Percentiles rank a stretch among this genome's conserved stretches.
phyloP scores from a whole-genome alignment of 1,140 invertebrate genomes.

The Manduca sexta region DNA sequence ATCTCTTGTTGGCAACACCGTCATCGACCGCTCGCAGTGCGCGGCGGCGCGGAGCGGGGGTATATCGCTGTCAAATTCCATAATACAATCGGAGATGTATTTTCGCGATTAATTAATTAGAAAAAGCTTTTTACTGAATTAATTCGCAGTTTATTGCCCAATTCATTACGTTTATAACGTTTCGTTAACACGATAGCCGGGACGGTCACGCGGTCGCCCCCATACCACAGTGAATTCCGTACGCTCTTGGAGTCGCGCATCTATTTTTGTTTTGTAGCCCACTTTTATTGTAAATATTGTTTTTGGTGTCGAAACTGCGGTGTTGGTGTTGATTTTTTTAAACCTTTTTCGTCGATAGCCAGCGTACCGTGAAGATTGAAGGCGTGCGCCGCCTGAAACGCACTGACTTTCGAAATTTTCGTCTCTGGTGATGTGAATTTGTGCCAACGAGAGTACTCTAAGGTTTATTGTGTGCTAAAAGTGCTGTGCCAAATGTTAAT shows the following conservation, averaged over 20 bases:
- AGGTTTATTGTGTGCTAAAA: conserved; percentile 22
- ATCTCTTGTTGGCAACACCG: conserved; percentile 35
- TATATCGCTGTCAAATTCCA: conserved; percentile 59
- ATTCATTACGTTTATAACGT: conserved; percentile 26
- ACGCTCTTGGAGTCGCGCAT: conserved; percentile 6
- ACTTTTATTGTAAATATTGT: conserved; percentile 58
- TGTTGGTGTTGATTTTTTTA: conserved; percentile 37
- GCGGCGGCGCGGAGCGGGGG: conserved; percentile 31
- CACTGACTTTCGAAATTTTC: conserved; percentile 23
- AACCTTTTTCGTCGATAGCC: conserved; percentile 19
- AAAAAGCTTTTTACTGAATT: conserved; percentile 53
- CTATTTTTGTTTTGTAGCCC: conserved; percentile 66
- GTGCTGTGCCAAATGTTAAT: conserved; percentile 30
- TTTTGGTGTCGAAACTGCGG: conserved; percentile 53
- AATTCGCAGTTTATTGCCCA: conserved; percentile 35
- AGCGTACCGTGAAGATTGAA: conserved; percentile 37
- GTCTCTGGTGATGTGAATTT: conserved; percentile 14
- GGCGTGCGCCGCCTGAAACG: conserved; percentile 9
- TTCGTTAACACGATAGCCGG: conserved; percentile 18
- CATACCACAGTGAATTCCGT: conserved; percentile 8
- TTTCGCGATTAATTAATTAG: conserved; percentile 45
- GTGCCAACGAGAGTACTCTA: conserved; percentile 24
- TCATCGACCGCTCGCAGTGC: conserved; percentile 43
- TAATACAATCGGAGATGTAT: conserved; percentile 40
- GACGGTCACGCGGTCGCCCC: conserved; percentile 3